Base-by-base conservation (phyloP, 2,113 vertebrate genomes). In the Typhlomys cinereus region DNA sequence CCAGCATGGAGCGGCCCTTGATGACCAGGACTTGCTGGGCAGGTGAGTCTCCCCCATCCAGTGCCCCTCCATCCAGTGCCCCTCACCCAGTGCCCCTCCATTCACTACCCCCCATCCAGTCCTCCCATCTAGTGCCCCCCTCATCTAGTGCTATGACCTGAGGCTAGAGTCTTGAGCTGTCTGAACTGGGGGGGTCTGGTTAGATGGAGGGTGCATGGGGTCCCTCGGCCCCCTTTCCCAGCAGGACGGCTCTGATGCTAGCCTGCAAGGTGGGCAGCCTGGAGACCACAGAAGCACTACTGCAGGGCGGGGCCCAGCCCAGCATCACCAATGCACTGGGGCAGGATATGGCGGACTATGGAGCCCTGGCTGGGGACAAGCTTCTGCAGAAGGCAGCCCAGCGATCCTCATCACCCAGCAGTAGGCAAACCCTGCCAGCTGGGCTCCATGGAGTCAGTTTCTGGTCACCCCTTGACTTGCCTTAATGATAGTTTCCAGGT, bases 171-270 rank as follows among this genome's bases (percentile, higher is more conserved):
- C 73, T 50, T 27, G 34, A 46, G 23, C 52, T 91, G 1, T 41
- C 89, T 20, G 93, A 54, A 59, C 17, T 9, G 36, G 13, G 4
- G 0, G 48, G 4, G 44, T 18, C 23, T 34, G 69, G 29, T 36
- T 20, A 9, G 20, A 74, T 74, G 76, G 12, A 62, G 44, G 78
- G 50, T 0, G 1, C 36, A 44, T 17, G 67, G 69, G 31, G 3
- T 52, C 14, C 23, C 83, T 93, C 85, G 92, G n/a, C 8, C 57
- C 62, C 10, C 88, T 57, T n/a, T 31, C 34, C 66, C 50, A 52
- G 14, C 82, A 99, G 99, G 97, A 99, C 99, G 48, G 99, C 99
- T 4, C 95, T 99, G 96, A 99, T 99, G 99, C 90, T 99, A 96
- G 99, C 99, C 46, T 99, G 99, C 4, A 99, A 99, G 97, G 99